Percentiles rank a stretch among this genome's conserved stretches.
phyloP scores from a whole-genome alignment of 2,113 vertebrate species.

The Toxostoma redivivum region DNA sequence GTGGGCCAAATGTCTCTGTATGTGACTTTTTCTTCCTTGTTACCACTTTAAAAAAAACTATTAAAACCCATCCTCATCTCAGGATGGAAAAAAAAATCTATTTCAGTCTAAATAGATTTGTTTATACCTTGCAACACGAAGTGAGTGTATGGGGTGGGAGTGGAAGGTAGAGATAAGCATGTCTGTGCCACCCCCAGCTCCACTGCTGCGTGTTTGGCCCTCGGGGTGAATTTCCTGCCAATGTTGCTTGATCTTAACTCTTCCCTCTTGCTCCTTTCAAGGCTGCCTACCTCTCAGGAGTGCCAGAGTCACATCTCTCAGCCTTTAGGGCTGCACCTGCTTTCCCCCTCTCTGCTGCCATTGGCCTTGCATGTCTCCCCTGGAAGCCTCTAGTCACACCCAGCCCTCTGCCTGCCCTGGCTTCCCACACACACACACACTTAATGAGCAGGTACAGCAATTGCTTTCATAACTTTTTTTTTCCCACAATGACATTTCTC shows the following conservation, averaged over 20 bases:
- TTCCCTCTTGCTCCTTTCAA: not conserved
- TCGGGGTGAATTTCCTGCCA: not conserved
- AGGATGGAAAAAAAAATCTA: not conserved
- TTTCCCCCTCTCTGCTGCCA: not conserved
- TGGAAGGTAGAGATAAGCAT: not conserved
- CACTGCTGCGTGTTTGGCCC: not conserved
- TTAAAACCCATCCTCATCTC: not conserved
- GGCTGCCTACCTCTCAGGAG: not conserved
- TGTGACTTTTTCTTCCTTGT: not conserved
- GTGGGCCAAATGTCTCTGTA: not conserved
- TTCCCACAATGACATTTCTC: constrained; percentile 43
- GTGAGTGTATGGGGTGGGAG: not conserved
- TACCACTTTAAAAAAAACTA: not conserved
- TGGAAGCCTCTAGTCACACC: not conserved
- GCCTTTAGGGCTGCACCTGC: constrained; percentile 33
- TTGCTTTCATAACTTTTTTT: constrained; percentile 30
- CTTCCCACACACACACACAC: not conserved
- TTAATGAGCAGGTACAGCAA: constrained; percentile 32
- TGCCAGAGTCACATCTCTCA: not conserved
- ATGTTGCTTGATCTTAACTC: not conserved
- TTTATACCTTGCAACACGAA: not conserved
- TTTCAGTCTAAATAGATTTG: not conserved
- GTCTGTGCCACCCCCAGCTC: not conserved
- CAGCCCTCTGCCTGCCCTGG: not conserved
- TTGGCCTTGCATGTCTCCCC: not conserved